phyloP scores from a whole-genome alignment of 2,888 invertebrate genomes.

The Cantharis rustica region DNA sequence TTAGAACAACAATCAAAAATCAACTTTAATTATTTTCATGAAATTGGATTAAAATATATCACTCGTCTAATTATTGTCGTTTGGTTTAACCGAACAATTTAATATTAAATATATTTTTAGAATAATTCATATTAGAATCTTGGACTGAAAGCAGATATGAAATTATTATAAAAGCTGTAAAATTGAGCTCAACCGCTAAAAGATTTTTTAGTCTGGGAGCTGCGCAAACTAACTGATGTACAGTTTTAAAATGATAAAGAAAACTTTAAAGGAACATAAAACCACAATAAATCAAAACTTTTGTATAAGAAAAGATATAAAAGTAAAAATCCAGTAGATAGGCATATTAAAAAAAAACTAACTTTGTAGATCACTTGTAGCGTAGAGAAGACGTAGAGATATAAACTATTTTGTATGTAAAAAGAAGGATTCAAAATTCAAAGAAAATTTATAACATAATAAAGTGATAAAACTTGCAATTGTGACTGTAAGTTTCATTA shows the following conservation, averaged over 20 bases:
- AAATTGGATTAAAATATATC: neutral
- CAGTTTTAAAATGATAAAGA: too few species aligned
- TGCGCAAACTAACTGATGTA: too few species aligned
- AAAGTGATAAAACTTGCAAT: neutral
- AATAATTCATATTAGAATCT: neutral
- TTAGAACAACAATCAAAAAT: neutral
- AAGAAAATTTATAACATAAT: neutral
- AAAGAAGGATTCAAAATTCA: neutral
- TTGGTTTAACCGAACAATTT: neutral
- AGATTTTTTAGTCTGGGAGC: neutral
- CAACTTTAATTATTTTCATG: neutral
- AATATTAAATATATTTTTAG: neutral
- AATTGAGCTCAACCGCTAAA: too few species aligned
- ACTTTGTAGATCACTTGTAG: neutral
- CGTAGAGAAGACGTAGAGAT: neutral
- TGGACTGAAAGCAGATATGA: neutral
- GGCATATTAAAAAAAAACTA: neutral
- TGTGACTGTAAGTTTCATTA: neutral
- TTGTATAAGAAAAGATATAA: too few species aligned
- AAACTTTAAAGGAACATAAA: too few species aligned
- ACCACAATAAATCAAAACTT: too few species aligned
- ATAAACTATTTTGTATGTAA: neutral
- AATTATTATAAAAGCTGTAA: too few species aligned
- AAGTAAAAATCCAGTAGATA: neutral
- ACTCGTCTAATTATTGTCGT: neutral